phyloP scores from a whole-genome alignment of 2,113 vertebrate species.

The Plecotus auritus region DNA sequence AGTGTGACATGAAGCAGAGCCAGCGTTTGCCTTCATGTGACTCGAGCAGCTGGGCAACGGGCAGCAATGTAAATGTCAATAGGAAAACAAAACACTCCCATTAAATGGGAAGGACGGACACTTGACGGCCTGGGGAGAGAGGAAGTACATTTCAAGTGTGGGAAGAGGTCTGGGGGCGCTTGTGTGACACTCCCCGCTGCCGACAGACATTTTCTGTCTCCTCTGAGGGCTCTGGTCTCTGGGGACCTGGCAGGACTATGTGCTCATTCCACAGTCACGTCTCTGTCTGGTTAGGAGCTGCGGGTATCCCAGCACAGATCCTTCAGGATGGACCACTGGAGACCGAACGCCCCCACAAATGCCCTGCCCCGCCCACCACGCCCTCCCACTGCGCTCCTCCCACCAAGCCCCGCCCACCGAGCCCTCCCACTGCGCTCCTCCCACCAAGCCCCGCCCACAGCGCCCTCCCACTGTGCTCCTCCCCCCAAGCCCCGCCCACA shows the following conservation, averaged over 20 bases:
- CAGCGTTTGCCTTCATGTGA: not conserved
- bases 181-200: too few relatives aligned
- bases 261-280: rapidly evolving
- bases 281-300: not conserved
- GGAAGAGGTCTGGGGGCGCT: not conserved
- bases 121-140: too few relatives aligned
- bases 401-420: too few relatives aligned
- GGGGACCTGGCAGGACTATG: too few relatives aligned
- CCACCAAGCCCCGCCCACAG: too few relatives aligned
- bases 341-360: rapidly evolving
- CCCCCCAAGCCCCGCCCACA: too few relatives aligned
- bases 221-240: too few relatives aligned
- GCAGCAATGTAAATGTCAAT: not conserved
- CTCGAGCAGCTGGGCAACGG: not conserved
- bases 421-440: too few relatives aligned
- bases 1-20: not conserved
- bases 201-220: too few relatives aligned
- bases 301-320: rapidly evolving
- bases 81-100: not conserved
- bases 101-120: not conserved
- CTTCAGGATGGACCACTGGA: rapidly evolving
- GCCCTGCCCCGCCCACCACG: too few relatives aligned
- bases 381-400: too few relatives aligned
- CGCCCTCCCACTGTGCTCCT: too few relatives aligned
- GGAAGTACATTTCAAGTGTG: not conserved